Base-by-base conservation (phyloP, 2,113 vertebrate species). In the Salvelinus namaycush region DNA sequence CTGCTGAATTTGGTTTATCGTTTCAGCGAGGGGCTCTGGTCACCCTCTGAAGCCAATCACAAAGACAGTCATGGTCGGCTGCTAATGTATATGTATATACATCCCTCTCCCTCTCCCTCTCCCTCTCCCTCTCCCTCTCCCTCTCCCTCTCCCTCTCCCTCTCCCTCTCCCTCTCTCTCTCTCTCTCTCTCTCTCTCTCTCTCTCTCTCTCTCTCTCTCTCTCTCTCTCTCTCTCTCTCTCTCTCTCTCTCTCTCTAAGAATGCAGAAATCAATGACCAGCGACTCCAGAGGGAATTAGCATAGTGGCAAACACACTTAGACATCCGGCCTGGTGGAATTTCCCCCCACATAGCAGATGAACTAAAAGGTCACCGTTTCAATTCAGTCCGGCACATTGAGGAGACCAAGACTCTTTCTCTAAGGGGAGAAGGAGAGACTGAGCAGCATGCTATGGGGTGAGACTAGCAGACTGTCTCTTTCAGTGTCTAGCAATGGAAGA, bases 261-360 rank as follows among this genome's bases (percentile, higher is more conserved):
- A 70, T 70, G 79, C 81, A 82, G 76, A 84, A 83, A 91, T 89
- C 87, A 88, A 90, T 90, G 84, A 69, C 77, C 71, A 65, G 78
- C 76, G 80, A 82, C 49, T 54, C 3, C 49, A 54, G 83, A 86
- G 82, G 75, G 83, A 86, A 89, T 84, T 83, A 84, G 71, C 87
- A 79, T 69, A 54, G 49, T 18, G 16, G 27, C 20, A 71, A 49
- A 79, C 67, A 66, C 68, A 57, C 75, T 44, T 51, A 69, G 48
- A 73, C 77, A 9, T 71, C 66, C 49, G 73, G 67, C 66, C 67
- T 68, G 75, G 74, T 71, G 77, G 29, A 3, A 1, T 70, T 68
- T 54, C 14, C 62, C 72, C 79, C 72, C 80, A 70, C 80, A 44
- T 49, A 51, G 39, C 70, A 60, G 59, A 78, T 69, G 72, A 70